Evolutionary conservation across 2,113 vertebrate genomes (phyloP).

Genomic region (Gnathonemus echidnorhynchus): DNA sequence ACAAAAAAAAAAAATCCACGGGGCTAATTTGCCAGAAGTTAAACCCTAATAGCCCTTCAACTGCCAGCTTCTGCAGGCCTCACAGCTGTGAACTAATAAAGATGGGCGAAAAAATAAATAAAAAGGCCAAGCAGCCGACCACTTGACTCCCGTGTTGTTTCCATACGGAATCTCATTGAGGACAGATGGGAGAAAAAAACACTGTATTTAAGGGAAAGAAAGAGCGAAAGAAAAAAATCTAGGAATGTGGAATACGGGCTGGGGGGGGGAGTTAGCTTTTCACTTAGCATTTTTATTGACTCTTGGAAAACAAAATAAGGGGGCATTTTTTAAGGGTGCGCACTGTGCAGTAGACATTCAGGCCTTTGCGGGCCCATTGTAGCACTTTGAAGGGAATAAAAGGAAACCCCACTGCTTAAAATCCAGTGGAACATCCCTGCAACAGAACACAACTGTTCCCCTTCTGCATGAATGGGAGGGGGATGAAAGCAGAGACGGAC

Average conservation of each 20-base stretch:
- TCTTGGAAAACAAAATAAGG: constrained; percentile 98
- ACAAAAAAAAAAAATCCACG: background rate
- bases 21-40: constrained; percentile 18
- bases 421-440: constrained; percentile 98
- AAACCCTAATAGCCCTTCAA: constrained; percentile 9
- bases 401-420: constrained; percentile 99
- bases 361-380: constrained; percentile 84
- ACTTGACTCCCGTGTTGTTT: background rate
- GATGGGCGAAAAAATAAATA: background rate
- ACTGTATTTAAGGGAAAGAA: background rate
- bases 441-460: constrained; percentile 98
- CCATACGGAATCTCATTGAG: background rate
- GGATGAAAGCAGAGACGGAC: constrained; percentile 99
- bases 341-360: constrained; percentile 95
- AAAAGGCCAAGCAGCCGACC: background rate
- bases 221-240: constrained; percentile 37
- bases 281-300: constrained; percentile 99
- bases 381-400: constrained; percentile 90
- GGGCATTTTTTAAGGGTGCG: constrained; percentile 86
- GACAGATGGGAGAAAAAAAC: background rate
- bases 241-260: constrained; percentile 54
- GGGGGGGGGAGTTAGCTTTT: constrained; percentile 65
- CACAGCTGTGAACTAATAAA: constrained; percentile 14
- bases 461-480: constrained; percentile 97
- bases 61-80: constrained; percentile 2